Conservation (phyloP, 2,888 invertebrate species). For the Nomada flava region DNA sequence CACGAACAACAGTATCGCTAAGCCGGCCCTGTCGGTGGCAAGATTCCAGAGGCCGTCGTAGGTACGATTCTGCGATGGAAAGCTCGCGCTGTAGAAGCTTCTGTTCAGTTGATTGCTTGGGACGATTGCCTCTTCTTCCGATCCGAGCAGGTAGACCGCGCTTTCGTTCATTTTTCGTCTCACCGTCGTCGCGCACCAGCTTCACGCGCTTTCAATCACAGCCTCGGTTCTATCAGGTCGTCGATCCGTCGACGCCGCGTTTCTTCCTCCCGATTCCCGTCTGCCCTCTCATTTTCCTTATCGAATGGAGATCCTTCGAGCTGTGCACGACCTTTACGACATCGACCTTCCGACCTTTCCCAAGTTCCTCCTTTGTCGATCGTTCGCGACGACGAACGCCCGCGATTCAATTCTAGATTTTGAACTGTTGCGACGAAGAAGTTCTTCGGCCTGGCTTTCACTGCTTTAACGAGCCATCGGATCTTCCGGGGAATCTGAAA, state of each 20-base stretch:
- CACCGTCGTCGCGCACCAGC: conserved; percentile 28
- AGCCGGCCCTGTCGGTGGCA: conserved; percentile 89
- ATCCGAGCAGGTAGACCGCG: conserved; percentile 78
- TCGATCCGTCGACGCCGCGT: conserved; percentile 59
- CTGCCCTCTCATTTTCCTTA: conserved; percentile 69
- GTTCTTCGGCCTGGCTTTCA: not conserved
- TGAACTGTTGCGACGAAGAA: not conserved
- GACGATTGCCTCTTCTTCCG: conserved; percentile 77
- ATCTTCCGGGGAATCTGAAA: conserved; percentile 16
- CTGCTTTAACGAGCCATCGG: not conserved
- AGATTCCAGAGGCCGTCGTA: conserved; percentile 82
- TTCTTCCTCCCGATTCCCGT: conserved; percentile 65
- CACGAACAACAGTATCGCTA: conserved; percentile 92
- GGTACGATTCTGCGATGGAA: conserved; percentile 69
- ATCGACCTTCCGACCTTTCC: not conserved
- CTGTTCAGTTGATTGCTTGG: conserved; percentile 69
- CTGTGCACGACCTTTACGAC: not conserved
- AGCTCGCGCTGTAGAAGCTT: conserved; percentile 75
- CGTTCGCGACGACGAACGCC: not conserved
- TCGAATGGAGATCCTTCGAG: not conserved
- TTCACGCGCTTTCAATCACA: conserved; percentile 42
- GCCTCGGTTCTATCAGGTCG: conserved; percentile 57
- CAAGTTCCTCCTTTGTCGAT: not conserved
- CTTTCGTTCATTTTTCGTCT: conserved; percentile 80
- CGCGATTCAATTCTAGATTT: not conserved